Base-by-base conservation (phyloP, 2,888 invertebrate species). In the Dinocampus coccinellae region DNA sequence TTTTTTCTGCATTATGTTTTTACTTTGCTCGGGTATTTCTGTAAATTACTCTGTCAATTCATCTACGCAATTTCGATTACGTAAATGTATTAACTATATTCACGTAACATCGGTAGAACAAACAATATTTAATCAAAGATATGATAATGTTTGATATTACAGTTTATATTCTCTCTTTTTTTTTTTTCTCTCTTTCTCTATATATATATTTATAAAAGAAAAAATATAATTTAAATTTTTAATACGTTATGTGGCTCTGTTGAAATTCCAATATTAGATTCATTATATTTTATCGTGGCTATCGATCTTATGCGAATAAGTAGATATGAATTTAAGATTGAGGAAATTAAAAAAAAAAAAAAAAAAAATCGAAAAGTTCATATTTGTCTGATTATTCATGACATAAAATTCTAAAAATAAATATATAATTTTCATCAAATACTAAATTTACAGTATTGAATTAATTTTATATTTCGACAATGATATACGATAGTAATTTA, bases 91-190 rank as follows among this genome's bases (percentile, higher is more conserved):
- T 29, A 29, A 4, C 7, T 63, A 42, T 62, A 58, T 67, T 29
- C 34, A 71, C 52, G 57, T 69, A 64, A 67, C 58, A 60, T 68
- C 33, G 66, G 63, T 36, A 36, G 57, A 63, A 64, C 24, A 20
- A 22, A 62, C n/a, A n/a, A n/a, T 33, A 29, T 39, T 13, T 26
- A 53, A 65, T 60, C 34, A 72, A 69, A 64, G 75, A 74, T 75
- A 75, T 74, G 75, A 75, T 75, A 75, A 75, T 75, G 72, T 74
- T 75, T 75, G 75, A 68, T 69, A 53, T 69, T 16, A 52, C 47
- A 7, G 10, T 52, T 29, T 55, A 9, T 36, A 20, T 36, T 16
- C n/a, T n/a, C n/a, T n/a, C n/a, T n/a, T n/a, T n/a, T n/a, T n/a
- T n/a, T n/a, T n/a, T n/a, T n/a, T n/a, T n/a, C n/a, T n/a, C n/a